phyloP scores from a whole-genome alignment of 2,113 vertebrate species.

The Peromyscus leucopus region DNA sequence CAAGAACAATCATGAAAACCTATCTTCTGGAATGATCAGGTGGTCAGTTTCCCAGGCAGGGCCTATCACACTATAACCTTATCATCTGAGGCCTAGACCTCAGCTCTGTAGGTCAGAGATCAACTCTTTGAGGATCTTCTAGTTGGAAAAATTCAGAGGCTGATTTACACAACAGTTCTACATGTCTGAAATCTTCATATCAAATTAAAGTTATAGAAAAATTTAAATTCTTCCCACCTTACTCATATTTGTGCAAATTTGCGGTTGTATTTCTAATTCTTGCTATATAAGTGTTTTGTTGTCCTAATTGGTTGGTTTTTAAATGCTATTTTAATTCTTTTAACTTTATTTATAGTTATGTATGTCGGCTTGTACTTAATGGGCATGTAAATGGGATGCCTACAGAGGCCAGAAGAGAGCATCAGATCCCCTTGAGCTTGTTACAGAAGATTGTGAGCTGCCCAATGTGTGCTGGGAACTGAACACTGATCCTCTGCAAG shows the following conservation, averaged over 20 bases:
- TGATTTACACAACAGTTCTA: neutral
- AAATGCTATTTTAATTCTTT: neutral
- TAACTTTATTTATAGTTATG: neutral
- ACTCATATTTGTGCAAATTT: neutral
- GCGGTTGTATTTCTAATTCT: neutral
- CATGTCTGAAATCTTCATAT: neutral
- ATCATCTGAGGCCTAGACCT: neutral
- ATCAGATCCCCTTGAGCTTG: neutral
- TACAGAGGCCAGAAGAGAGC: neutral
- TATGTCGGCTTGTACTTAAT: neutral
- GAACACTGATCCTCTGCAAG: neutral
- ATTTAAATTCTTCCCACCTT: neutral
- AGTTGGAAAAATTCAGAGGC: conserved; percentile 12
- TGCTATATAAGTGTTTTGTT: neutral
- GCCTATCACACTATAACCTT: neutral
- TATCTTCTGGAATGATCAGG: neutral
- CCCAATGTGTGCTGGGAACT: neutral
- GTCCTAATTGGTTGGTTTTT: neutral
- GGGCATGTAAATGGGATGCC: neutral
- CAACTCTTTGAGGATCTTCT: conserved; percentile 21
- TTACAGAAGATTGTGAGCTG: neutral
- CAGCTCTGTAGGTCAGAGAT: conserved; percentile 36
- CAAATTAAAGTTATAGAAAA: conserved; percentile 38
- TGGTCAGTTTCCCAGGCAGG: neutral
- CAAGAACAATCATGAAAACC: conserved; percentile 31